These are phyloP conservation scores for Fistularia commersonii DNA, from an alignment of 2,797 vertebrate species.

Conservation along the genomic window DNA sequence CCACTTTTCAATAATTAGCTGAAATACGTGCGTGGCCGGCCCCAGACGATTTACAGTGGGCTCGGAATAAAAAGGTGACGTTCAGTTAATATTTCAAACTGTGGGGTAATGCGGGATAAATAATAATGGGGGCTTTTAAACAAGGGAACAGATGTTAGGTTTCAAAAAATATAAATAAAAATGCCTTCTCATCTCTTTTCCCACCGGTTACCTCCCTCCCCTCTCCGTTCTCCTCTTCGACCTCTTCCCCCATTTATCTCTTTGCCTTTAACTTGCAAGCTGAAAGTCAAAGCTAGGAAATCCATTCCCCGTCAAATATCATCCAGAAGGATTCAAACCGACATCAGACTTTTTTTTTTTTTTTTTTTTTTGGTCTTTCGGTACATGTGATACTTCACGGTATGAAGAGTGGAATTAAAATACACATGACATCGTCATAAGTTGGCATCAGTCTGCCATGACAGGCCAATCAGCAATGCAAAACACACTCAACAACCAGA, in stretches of 20 bases:
- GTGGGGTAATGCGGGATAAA: constrained; percentile 34
- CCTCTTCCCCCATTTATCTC: constrained; percentile 22
- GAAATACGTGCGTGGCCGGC: constrained; percentile 2
- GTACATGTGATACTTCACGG: too few species aligned
- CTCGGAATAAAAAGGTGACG: constrained; percentile 33
- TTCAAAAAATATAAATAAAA: constrained; percentile 1
- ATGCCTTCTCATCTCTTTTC: too few species aligned
- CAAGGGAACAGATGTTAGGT: constrained; percentile 50
- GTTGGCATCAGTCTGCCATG: too few species aligned
- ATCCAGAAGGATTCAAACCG: neutral
- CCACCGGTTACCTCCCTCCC: too few species aligned
- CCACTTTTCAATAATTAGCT: constrained; percentile 28
- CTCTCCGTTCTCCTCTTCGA: constrained; percentile 6
- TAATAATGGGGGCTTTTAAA: constrained; percentile 40
- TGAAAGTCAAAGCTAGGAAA: constrained; percentile 33
- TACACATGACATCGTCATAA: too few species aligned
- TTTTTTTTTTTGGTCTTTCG: too few species aligned
- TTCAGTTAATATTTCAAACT: constrained; percentile 51
- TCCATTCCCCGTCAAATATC: constrained; percentile 34
- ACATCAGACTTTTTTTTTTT: too few species aligned
- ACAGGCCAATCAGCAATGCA: too few species aligned
- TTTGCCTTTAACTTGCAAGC: constrained; percentile 11
- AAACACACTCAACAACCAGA: too few species aligned
- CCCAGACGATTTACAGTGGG: constrained; percentile 26
- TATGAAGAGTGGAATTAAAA: too few species aligned